Percentiles rank a stretch among this genome's conserved stretches.
phyloP scores from a whole-genome alignment of 2,888 invertebrate genomes.

The Plagiodera versicolora region DNA sequence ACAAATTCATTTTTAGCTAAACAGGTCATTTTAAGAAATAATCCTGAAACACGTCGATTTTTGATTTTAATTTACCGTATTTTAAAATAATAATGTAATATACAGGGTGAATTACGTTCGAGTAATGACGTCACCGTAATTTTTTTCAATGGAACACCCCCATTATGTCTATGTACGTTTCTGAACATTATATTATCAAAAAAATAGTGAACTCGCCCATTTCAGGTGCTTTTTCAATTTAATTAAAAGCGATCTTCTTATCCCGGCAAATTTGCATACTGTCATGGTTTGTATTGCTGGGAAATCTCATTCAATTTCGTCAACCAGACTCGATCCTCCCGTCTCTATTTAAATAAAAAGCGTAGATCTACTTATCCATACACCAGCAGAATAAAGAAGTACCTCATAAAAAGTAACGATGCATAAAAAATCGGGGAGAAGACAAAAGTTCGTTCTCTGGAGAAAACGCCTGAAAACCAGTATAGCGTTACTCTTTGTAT shows the following conservation, averaged over 20 bases:
- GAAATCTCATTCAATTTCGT: background rate
- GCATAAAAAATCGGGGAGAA: conserved; percentile 16
- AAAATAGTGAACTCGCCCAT: too few species aligned
- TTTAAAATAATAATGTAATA: too few species aligned
- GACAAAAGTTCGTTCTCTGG: conserved; percentile 10
- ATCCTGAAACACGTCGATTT: too few species aligned
- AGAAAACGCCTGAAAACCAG: conserved; percentile 6
- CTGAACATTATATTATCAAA: too few species aligned
- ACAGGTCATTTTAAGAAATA: too few species aligned
- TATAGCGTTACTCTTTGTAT: conserved; percentile 5
- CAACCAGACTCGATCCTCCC: background rate
- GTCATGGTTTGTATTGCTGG: background rate
- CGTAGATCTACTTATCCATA: conserved; percentile 1
- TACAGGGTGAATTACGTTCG: too few species aligned
- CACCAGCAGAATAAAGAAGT: conserved; percentile 5
- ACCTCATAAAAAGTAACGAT: conserved; percentile 21
- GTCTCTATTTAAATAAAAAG: background rate
- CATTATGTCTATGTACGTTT: too few species aligned
- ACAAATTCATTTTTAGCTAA: too few species aligned
- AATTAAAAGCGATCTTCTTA: background rate
- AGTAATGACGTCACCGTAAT: too few species aligned
- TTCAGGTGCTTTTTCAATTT: background rate
- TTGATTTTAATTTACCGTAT: too few species aligned
- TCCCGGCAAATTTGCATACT: background rate
- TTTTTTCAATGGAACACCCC: too few species aligned